Evolutionary conservation across 1,140 invertebrate genomes (phyloP).

Genomic region (Rhagoletis zephyria): DNA sequence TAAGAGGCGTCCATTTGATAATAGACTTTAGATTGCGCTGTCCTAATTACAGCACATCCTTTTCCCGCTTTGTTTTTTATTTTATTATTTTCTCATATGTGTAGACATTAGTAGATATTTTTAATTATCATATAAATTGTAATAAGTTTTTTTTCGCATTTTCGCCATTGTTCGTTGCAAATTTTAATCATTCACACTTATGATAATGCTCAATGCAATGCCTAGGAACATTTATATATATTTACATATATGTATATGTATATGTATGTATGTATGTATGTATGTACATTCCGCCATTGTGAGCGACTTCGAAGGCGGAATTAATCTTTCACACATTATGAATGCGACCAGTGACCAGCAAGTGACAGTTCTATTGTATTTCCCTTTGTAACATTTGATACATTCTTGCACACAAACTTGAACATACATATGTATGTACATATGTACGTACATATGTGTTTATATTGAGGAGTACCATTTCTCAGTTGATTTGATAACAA

Average conservation of each 20-base stretch:
- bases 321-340: neutral
- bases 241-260: neutral
- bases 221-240: neutral
- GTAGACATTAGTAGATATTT: slow-evolving; percentile 20
- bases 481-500: slow-evolving; percentile 8
- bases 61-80: neutral
- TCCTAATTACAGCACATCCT: slow-evolving; percentile 37
- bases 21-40: slow-evolving; percentile 43
- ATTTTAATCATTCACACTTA: slow-evolving; percentile 45
- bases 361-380: neutral
- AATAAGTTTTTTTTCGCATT: neutral
- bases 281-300: neutral
- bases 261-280: neutral
- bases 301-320: neutral
- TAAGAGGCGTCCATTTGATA: neutral
- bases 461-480: neutral
- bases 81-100: neutral
- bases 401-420: neutral
- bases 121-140: slow-evolving; percentile 42
- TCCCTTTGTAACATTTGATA: neutral
- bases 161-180: neutral
- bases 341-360: neutral
- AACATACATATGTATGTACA: neutral
- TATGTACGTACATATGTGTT: neutral
- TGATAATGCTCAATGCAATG: neutral